Conservation (phyloP, 2,797 vertebrate species). For the Mareca strepera region DNA sequence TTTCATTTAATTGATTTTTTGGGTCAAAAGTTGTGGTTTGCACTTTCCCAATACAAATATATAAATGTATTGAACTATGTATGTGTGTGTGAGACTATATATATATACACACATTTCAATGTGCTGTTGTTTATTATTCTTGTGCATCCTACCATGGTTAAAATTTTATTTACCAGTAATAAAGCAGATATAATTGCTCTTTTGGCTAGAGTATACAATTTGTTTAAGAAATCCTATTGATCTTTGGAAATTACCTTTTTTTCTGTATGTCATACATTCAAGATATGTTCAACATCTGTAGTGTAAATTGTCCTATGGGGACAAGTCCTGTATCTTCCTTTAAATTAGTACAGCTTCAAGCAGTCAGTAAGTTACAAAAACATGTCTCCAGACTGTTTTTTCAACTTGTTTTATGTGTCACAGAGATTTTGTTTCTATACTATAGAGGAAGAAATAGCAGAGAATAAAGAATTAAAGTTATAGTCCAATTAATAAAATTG, state of each 20-base stretch:
- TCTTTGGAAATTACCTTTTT: conserved; percentile 12
- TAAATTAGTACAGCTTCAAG: conserved; percentile 11
- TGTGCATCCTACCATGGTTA: background rate
- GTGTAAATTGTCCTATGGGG: background rate
- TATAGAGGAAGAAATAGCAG: background rate
- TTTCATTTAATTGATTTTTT: background rate
- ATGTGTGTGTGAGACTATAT: background rate
- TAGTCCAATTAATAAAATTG: conserved; percentile 19
- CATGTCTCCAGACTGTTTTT: background rate
- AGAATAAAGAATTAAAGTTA: background rate
- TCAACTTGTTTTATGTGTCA: background rate
- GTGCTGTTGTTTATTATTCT: background rate
- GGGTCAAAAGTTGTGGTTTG: background rate
- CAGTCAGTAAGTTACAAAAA: conserved; percentile 6
- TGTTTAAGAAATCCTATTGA: background rate
- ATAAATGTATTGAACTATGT: background rate
- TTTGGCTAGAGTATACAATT: background rate
- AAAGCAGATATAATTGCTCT: background rate
- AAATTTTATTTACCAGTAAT: background rate
- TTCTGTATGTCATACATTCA: background rate
- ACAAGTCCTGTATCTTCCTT: background rate
- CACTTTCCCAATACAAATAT: background rate
- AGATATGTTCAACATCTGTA: background rate
- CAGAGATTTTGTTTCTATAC: background rate
- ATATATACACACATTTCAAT: background rate